Conservation (phyloP, 2,113 vertebrate genomes). For the Neotoma lepida region DNA sequence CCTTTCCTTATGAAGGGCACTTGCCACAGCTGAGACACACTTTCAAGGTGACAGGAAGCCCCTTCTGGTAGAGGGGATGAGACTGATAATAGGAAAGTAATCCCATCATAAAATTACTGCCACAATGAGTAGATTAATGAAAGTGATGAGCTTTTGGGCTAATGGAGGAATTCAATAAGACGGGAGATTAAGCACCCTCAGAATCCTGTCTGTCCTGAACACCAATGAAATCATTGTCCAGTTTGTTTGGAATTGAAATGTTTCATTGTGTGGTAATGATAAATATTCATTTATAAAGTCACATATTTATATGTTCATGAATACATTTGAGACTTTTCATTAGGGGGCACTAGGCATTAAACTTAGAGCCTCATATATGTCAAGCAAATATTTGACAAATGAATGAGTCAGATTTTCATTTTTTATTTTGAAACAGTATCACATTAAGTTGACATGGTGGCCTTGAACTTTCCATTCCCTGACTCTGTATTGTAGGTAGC, state of each 20-base stretch:
- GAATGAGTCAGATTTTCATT: neutral
- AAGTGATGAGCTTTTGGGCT: neutral
- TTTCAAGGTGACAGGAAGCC: conserved; percentile 43
- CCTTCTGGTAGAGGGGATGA: conserved; percentile 65
- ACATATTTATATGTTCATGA: neutral
- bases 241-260: neutral
- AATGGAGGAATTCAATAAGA: neutral
- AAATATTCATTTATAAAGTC: neutral
- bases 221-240: neutral
- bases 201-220: neutral
- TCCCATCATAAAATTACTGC: conserved; percentile 54
- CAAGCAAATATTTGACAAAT: neutral
- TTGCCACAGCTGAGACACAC: conserved; percentile 66
- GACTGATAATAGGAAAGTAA: conserved; percentile 43
- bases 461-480: neutral
- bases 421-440: neutral
- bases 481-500: neutral
- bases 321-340: neutral
- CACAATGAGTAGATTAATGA: conserved; percentile 53
- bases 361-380: neutral
- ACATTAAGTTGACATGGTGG: neutral
- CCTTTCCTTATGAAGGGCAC: conserved; percentile 50
- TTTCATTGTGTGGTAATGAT: neutral
- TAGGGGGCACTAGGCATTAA: neutral
- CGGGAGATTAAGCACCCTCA: neutral